These are phyloP conservation scores for Paramisgurnus dabryanus DNA, from an alignment of 2,113 vertebrate species.

Conservation along the genomic window DNA sequence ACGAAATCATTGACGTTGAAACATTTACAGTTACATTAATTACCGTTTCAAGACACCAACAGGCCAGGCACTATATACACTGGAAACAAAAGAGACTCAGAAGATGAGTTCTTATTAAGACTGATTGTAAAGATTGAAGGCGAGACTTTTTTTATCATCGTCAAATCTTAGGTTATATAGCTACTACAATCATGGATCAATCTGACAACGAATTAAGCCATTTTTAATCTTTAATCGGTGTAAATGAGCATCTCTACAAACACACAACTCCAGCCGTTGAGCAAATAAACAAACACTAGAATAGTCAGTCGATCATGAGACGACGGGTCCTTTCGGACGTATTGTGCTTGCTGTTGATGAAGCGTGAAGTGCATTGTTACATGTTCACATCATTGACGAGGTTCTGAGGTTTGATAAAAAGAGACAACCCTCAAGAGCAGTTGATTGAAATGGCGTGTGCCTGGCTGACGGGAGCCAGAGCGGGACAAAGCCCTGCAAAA, in stretches of 20 bases:
- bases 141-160: no score
- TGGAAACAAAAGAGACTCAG: no score
- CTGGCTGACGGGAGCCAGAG: conserved; percentile 97
- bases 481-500: conserved; percentile 98
- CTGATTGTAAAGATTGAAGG: no score
- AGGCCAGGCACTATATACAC: no score
- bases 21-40: no score
- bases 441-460: conserved; percentile 99
- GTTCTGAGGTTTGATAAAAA: conserved; percentile 89
- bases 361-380: conserved; percentile 78
- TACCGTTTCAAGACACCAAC: no score
- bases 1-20: no score
- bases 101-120: no score
- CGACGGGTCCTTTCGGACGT: background rate
- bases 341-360: conserved; percentile 61
- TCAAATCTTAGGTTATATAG: no score
- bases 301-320: conserved; percentile 4
- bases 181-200: no score
- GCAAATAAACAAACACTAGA: conserved; percentile 37
- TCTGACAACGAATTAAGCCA: no score
- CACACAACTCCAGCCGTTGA: conserved; percentile 3
- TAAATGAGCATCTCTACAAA: background rate
- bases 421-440: conserved; percentile 85
- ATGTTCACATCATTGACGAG: conserved; percentile 76
- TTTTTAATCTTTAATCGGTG: no score